Evolutionary conservation across 2,113 vertebrate species (phyloP), one percentile per base, ranked within the genome.

Genomic region (Apodemus sylvaticus): DNA sequence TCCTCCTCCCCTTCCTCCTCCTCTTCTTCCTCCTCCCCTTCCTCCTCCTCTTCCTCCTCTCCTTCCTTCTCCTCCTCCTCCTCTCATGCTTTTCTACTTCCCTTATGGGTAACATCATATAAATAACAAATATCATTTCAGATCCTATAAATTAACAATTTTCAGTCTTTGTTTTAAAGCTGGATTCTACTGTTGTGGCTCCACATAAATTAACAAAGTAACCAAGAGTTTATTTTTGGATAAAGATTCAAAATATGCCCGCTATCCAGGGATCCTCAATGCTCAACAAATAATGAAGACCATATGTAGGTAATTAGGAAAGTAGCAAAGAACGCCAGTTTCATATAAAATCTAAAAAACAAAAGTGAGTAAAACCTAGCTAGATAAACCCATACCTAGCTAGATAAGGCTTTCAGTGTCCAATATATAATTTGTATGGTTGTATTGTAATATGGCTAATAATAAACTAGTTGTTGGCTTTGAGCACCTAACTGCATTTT

Each of bases 171-270:
- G 9, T 94, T 92, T 94, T 45, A 86, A 92, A 95, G 58, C 89
- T 82, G 42, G 10, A n/a, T 71, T 88, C 81, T 17, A 73, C 8
- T 86, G 64, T 31, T 93, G 36, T 93, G 64, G 82, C 79, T 53
- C 62, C 82, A 48, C 26, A 70, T 64, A 89, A 66, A 66, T 36
- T 81, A 58, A 96, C 51, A 53, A 82, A 76, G 22, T 89, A 77
- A 79, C 16, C 48, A 76, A 81, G 42, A 42, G 11, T 53, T 31
- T 86, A 60, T 89, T 86, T 86, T 92, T 90, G 39, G 68, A 53
- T 94, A 68, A 86, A 94, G 90, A 93, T 31, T 96, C 55, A 93
- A 42, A 73, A 92, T 60, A 85, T 45, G 82, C 34, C 36, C 55
- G 19, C 74, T 68, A 13, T 39, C 60, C 45, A 78, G 22, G 71